Base-by-base conservation (phyloP, 1,140 invertebrate genomes). In the Bombus superbus region DNA sequence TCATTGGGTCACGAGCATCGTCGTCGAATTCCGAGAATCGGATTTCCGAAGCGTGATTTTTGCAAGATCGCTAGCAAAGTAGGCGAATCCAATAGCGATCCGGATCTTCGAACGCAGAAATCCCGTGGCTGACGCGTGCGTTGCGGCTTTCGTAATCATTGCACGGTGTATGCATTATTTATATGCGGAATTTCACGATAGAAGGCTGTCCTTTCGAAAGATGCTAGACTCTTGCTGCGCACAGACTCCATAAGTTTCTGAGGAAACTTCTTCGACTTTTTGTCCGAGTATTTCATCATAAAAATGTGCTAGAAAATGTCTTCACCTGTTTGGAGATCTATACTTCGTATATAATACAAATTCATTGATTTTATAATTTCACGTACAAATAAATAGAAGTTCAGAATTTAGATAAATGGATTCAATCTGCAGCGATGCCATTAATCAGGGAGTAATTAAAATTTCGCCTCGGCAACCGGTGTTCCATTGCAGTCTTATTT, bases 1-100 rank as follows among this genome's bases (percentile, higher is more conserved):
- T 85, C 84, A 44, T 75, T 53, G 35, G 69, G 78, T 74, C 78
- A 66, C 59, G 62, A 76, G 15, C 10, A 35, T 25, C 42, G 9
- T 68, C 66, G 62, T 32, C 59, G 76, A 40, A 81, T 80, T 83
- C 53, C 66, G 5, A 57, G 79, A 73, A 57, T 38, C 83, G 72
- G 40, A 84, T 69, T 76, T 57, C 40, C 32, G 25, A 44, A 44
- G 80, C 69, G 66, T 18, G 40, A 79, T 75, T 82, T 73, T 69
- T 35, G 42, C 57, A 25, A n/a, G 69, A 57, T 71, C 62, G 28
- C 47, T 73, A 42, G 78, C 59, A n/a, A 86, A 88, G 64, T 86
- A 89, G 88, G 78, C 83, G 82, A 89, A 86, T 83, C 66, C 73
- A 89, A 47, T 62, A 71, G 69, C 47, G 83, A 42, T 89, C 86